Conservation (phyloP, 1,140 invertebrate genomes). For the Drosophila guanche region DNA sequence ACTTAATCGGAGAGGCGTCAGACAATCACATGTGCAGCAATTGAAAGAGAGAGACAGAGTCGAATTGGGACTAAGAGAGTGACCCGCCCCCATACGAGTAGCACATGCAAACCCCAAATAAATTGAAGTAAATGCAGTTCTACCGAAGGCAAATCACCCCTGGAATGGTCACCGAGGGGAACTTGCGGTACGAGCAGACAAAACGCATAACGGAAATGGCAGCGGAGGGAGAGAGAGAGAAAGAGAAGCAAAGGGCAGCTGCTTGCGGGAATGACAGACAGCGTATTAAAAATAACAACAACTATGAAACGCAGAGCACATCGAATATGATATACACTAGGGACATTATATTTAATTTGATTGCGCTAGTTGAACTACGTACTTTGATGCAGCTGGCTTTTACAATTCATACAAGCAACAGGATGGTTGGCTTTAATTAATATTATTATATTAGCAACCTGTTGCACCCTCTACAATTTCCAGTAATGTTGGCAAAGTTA, state of each 20-base stretch:
- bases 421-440: too few species aligned
- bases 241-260: constrained; percentile 43
- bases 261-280: constrained; percentile 40
- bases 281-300: constrained; percentile 61
- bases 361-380: constrained; percentile 3
- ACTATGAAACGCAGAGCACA: constrained; percentile 3
- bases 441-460: too few species aligned
- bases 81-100: constrained; percentile 27
- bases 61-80: constrained; percentile 3
- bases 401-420: too few species aligned
- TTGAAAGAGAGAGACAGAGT: constrained; percentile 3
- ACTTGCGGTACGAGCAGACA: constrained; percentile 4
- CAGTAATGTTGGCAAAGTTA: too few species aligned
- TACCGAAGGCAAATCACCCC: constrained; percentile 50
- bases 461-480: too few species aligned
- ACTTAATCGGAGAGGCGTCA: constrained; percentile 33
- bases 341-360: constrained; percentile 2
- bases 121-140: constrained; percentile 58
- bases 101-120: constrained; percentile 38
- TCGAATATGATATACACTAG: constrained; percentile 25
- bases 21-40: constrained; percentile 20
- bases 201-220: constrained; percentile 59
- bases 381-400: not conserved
- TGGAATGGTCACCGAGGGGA: constrained; percentile 8
- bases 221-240: constrained; percentile 14